These are phyloP conservation scores for Pemphredon lugubris DNA, from an alignment of 2,888 invertebrate genomes.

Conservation along the genomic window DNA sequence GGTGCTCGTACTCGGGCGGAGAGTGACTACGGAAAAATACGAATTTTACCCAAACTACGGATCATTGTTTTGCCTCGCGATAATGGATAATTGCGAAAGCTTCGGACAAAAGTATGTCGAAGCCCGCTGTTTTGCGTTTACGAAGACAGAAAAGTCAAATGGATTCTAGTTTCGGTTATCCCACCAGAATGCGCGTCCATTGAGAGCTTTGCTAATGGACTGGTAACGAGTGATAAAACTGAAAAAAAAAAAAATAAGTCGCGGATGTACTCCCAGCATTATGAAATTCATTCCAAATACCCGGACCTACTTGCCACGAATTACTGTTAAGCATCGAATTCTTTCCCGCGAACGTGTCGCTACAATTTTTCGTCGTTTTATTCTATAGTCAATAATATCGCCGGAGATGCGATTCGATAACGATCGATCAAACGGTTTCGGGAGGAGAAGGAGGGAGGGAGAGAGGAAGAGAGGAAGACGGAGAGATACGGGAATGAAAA, in stretches of 20 bases:
- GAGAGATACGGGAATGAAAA: slow-evolving; percentile 10
- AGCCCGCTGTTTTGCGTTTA: slow-evolving; percentile 27
- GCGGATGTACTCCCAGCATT: slow-evolving; percentile 12
- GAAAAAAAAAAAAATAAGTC: slow-evolving; percentile 29
- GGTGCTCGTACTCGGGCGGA: too few species aligned
- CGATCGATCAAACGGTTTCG: slow-evolving; percentile 14
- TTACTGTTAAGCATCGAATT: neutral
- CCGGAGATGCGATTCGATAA: slow-evolving; percentile 5
- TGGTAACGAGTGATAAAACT: slow-evolving; percentile 37
- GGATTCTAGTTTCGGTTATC: slow-evolving; percentile 42
- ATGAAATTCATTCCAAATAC: slow-evolving; percentile 30
- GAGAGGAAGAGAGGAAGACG: neutral
- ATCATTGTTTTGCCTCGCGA: neutral
- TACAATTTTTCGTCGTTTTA: too few species aligned
- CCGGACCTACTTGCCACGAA: slow-evolving; percentile 1
- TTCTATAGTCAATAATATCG: too few species aligned
- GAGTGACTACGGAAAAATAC: too few species aligned
- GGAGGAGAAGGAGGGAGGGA: neutral
- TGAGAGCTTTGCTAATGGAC: slow-evolving; percentile 61
- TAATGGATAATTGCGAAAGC: slow-evolving; percentile 10
- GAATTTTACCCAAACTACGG: too few species aligned
- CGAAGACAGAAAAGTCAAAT: slow-evolving; percentile 32
- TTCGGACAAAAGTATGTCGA: neutral
- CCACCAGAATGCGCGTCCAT: slow-evolving; percentile 53
- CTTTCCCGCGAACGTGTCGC: too few species aligned